These are phyloP conservation scores for Ursus arctos DNA, from an alignment of 2,113 vertebrate genomes.

Conservation along the genomic window DNA sequence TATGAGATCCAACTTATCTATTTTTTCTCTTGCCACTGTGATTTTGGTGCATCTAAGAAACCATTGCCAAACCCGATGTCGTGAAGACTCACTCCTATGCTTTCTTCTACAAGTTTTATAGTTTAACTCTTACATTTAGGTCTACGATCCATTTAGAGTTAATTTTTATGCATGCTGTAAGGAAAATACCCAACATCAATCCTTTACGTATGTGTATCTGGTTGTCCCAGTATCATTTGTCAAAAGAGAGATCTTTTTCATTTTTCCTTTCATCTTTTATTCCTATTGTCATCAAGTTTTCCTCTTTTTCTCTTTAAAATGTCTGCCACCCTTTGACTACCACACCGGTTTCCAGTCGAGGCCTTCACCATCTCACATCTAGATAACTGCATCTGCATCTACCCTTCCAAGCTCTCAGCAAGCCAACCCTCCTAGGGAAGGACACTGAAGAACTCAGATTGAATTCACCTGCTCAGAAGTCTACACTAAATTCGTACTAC, in stretches of 20 bases:
- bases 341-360: background rate
- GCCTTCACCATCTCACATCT: background rate
- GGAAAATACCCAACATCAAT: background rate
- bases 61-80: background rate
- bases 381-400: background rate
- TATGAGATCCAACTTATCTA: background rate
- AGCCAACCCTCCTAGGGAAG: background rate
- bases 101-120: conserved; percentile 32
- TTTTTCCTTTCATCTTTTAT: conserved; percentile 16
- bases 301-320: conserved; percentile 14
- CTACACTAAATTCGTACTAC: background rate
- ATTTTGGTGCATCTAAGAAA: conserved; percentile 14
- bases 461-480: background rate
- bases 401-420: background rate
- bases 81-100: background rate
- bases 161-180: background rate
- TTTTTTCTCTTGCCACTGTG: background rate
- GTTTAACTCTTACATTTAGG: background rate
- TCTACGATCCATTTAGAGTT: background rate
- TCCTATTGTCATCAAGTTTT: conserved; percentile 29
- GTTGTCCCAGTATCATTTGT: background rate
- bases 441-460: background rate
- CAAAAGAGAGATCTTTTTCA: conserved; percentile 36
- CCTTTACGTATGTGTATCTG: background rate
- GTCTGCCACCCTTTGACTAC: background rate